These are phyloP conservation scores for Epizoanthus illoricatus DNA, from an alignment of 92 coral and sea anemone species.

Conservation along the genomic window DNA sequence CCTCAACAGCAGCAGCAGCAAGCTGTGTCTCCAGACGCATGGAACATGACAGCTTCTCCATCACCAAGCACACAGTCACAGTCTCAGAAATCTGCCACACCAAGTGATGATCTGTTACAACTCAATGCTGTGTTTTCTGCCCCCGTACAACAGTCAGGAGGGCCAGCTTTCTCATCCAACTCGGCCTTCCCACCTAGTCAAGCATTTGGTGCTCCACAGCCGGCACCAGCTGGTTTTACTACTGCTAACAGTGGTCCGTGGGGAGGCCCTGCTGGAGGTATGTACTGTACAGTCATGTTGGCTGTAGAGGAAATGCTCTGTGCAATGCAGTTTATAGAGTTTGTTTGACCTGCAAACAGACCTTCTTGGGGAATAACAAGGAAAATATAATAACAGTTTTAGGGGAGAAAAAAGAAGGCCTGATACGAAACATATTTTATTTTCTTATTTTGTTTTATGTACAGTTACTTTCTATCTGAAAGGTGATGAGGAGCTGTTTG, in stretches of 20 bases:
- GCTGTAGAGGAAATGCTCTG: no score
- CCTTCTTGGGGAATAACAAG: no score
- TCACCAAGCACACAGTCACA: slow-evolving; percentile 39
- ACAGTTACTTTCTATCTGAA: no score
- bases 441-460: no score
- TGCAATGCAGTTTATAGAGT: no score
- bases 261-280: slow-evolving; percentile 53
- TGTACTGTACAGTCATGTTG: neutral
- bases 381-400: no score
- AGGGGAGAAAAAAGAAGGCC: no score
- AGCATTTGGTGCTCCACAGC: slow-evolving; percentile 63
- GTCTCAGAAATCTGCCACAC: slow-evolving; percentile 35
- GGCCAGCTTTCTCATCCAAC: slow-evolving; percentile 56
- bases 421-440: no score
- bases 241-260: slow-evolving; percentile 55
- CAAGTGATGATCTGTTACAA: slow-evolving; percentile 82
- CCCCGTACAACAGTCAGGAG: slow-evolving; percentile 56
- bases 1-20: slow-evolving; percentile 41
- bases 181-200: slow-evolving; percentile 81
- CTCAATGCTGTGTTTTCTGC: slow-evolving; percentile 71
- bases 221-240: slow-evolving; percentile 57
- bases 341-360: no score
- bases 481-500: no score
- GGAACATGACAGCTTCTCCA: slow-evolving; percentile 44
- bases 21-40: slow-evolving; percentile 47